These are phyloP conservation scores for Diadumene lineata DNA, from an alignment of 92 coral and sea anemone species.

Conservation along the genomic window DNA sequence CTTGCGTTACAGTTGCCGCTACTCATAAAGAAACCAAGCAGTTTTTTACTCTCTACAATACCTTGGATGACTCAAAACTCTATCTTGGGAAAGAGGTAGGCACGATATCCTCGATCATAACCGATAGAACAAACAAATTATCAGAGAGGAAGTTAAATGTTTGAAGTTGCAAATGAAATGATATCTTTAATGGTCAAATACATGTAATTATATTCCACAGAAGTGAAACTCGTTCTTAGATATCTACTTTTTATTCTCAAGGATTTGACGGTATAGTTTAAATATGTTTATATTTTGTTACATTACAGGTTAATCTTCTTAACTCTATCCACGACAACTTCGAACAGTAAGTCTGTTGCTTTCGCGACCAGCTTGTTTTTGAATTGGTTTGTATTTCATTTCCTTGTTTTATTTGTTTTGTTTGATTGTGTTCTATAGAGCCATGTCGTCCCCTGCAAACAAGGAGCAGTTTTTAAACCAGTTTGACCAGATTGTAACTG, in stretches of 20 bases:
- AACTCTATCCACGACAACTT: conserved; percentile 97
- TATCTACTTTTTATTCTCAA: too few species aligned
- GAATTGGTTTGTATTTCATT: neutral
- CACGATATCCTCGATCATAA: neutral
- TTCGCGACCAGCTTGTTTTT: too few species aligned
- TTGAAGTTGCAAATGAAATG: too few species aligned
- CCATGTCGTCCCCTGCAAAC: conserved; percentile 93
- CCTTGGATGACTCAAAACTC: conserved; percentile 93
- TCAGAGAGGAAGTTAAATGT: too few species aligned
- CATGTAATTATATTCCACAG: too few species aligned
- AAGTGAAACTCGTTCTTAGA: too few species aligned
- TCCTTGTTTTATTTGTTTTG: neutral
- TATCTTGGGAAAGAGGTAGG: conserved; percentile 95
- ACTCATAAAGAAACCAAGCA: conserved; percentile 98
- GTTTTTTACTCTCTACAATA: conserved; percentile 94
- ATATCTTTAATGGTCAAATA: too few species aligned
- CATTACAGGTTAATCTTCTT: conserved; percentile 75
- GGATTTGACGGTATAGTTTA: neutral
- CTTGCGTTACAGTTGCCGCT: conserved; percentile 84
- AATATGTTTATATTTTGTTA: neutral
- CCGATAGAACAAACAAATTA: too few species aligned
- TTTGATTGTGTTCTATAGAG: conserved; percentile 47
- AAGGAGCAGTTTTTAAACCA: conserved; percentile 95
- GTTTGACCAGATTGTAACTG: conserved; percentile 91
- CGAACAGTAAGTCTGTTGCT: conserved; percentile 93